Percentiles rank a stretch among this genome's conserved stretches.
Conservation (phyloP, 2,797 vertebrate species). For the Danio choprae region DNA sequence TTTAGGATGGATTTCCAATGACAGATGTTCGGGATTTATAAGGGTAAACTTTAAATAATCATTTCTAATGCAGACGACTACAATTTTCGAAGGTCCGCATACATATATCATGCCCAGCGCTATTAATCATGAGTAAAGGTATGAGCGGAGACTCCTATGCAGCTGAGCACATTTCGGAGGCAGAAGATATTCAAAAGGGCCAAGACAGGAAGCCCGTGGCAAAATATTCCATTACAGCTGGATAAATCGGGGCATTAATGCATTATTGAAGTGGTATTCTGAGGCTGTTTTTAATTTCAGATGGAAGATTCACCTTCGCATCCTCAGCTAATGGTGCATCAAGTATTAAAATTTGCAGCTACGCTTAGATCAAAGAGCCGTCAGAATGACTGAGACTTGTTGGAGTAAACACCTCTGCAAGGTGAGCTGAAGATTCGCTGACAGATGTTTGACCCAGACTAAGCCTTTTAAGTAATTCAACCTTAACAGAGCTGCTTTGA, state of each 20-base stretch:
- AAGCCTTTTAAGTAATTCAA: constrained; percentile 46
- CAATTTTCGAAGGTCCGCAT: constrained; percentile 6
- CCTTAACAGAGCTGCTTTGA: constrained; percentile 47
- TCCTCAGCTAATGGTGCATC: constrained; percentile 37
- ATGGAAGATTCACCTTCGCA: constrained; percentile 33
- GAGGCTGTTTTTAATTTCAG: constrained; percentile 51
- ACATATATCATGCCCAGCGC: constrained; percentile 14
- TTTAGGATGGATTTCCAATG: not conserved
- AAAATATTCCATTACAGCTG: constrained; percentile 59
- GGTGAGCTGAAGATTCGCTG: constrained; percentile 1
- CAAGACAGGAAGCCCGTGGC: constrained; percentile 46
- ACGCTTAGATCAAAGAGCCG: constrained; percentile 47
- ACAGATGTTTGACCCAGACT: constrained; percentile 19
- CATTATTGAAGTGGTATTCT: constrained; percentile 52
- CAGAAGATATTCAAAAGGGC: constrained; percentile 47
- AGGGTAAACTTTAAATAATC: not conserved
- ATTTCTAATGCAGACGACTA: not conserved
- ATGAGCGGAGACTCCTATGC: constrained; percentile 16
- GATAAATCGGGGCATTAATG: constrained; percentile 58
- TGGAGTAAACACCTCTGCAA: constrained; percentile 30
- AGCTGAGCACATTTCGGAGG: constrained; percentile 50
- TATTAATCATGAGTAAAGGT: constrained; percentile 41
- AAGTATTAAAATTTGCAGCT: constrained; percentile 50
- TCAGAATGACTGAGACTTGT: constrained; percentile 33
- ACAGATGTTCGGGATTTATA: not conserved